phyloP scores from a whole-genome alignment of 2,888 invertebrate genomes.

The Pardosa pseudoannulata region DNA sequence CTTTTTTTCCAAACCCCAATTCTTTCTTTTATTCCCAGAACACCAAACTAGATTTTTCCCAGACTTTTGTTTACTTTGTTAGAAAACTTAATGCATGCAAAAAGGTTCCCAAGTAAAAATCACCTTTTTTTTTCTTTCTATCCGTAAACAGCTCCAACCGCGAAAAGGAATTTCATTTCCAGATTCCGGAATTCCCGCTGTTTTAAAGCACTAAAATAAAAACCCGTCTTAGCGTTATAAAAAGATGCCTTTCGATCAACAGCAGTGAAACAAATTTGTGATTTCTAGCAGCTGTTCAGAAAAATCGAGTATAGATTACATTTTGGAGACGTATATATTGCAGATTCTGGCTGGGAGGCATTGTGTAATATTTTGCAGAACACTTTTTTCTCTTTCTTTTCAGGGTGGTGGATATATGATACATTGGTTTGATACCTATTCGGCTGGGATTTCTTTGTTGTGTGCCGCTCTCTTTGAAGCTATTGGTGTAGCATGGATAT shows the following conservation, averaged over 20 bases:
- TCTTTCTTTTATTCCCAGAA: too few species aligned
- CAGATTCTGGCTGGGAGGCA: conserved; percentile 24
- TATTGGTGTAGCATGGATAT: conserved; percentile 90
- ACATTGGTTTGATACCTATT: conserved; percentile 87
- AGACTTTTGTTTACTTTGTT: conserved; percentile 9
- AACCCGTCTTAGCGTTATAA: conserved; percentile 18
- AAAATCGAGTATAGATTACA: conserved; percentile 52
- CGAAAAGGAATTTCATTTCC: conserved; percentile 1
- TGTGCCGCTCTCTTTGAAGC: conserved; percentile 90
- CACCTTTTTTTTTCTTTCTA: not conserved
- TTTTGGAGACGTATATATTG: conserved; percentile 45
- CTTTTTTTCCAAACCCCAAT: too few species aligned
- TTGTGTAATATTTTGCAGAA: not conserved
- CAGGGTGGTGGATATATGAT: conserved; percentile 89
- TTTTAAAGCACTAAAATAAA: conserved; percentile 33
- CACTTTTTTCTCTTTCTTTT: conserved; percentile 73
- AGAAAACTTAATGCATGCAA: conserved; percentile 17
- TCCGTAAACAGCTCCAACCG: not conserved
- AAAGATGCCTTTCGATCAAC: conserved; percentile 52
- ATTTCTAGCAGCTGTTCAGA: conserved; percentile 46
- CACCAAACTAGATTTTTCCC: too few species aligned
- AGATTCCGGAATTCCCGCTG: conserved; percentile 9
- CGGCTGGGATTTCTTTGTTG: conserved; percentile 88
- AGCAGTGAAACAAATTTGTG: conserved; percentile 47
- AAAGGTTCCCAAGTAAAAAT: conserved; percentile 1